Percentiles rank a stretch among this genome's conserved stretches.
Conservation (phyloP, 2,888 invertebrate species). For the Cremastobaeus sp. region DNA sequence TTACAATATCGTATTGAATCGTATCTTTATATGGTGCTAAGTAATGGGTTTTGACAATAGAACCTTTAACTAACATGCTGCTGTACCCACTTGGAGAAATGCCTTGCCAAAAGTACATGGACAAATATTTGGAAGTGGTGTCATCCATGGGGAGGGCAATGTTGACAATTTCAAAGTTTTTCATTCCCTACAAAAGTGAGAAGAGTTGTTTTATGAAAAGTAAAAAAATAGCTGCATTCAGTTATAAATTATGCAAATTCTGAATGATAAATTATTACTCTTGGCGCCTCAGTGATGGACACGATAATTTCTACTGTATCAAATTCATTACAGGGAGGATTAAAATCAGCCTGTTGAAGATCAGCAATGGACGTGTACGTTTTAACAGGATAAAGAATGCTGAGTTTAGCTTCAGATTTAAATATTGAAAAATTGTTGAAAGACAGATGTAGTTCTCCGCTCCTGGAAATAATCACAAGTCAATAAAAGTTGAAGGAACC, state of each 20-base stretch:
- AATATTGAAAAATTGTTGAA: constrained; percentile 80
- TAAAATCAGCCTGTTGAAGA: constrained; percentile 73
- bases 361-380: constrained; percentile 79
- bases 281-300: constrained; percentile 79
- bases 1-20: too few relatives aligned
- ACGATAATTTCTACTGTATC: constrained; percentile 86
- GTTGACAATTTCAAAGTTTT: constrained; percentile 73
- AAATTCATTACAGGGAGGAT: constrained; percentile 83
- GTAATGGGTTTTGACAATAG: too few relatives aligned
- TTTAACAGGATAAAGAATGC: constrained; percentile 71
- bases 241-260: too few relatives aligned
- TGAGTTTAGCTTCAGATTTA: constrained; percentile 65
- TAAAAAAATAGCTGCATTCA: too few relatives aligned
- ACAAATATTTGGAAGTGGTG: constrained; percentile 73
- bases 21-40: too few relatives aligned
- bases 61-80: constrained; percentile 81
- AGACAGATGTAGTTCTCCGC: constrained; percentile 80
- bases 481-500: background rate
- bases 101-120: constrained; percentile 78
- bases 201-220: too few relatives aligned
- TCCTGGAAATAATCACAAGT: constrained; percentile 49
- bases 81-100: constrained; percentile 78
- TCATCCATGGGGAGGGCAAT: constrained; percentile 67
- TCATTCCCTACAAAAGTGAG: constrained; percentile 71
- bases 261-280: constrained; percentile 66